phyloP scores from a whole-genome alignment of 2,888 invertebrate genomes.

The Tiliacea aurago region DNA sequence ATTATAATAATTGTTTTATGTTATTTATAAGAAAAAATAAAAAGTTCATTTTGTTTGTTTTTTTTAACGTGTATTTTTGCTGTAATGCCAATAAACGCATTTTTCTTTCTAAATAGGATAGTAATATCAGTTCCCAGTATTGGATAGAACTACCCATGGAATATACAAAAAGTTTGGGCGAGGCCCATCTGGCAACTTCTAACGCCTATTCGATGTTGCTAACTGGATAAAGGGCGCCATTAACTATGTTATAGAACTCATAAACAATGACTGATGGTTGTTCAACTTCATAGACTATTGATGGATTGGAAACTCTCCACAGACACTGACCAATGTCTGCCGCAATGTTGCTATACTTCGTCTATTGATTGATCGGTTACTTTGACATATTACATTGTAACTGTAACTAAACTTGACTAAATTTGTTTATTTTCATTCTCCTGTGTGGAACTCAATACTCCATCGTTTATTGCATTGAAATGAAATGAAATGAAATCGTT shows the following conservation, averaged over 20 bases:
- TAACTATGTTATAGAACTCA: neutral
- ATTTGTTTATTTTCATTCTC: neutral
- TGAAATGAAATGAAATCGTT: too few species aligned
- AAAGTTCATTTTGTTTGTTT: too few species aligned
- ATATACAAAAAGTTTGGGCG: neutral
- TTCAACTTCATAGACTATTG: slow-evolving; percentile 14
- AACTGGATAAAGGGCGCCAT: neutral
- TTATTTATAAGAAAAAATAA: too few species aligned
- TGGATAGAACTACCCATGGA: slow-evolving; percentile 6
- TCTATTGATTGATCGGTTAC: slow-evolving; percentile 32
- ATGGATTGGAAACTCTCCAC: slow-evolving; percentile 25
- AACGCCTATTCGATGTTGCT: neutral
- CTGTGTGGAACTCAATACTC: neutral
- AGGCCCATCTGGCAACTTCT: neutral
- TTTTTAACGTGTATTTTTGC: too few species aligned
- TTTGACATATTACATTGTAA: slow-evolving; percentile 6
- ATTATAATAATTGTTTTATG: too few species aligned
- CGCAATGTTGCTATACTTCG: slow-evolving; percentile 7
- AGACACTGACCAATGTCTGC: slow-evolving; percentile 11
- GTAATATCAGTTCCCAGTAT: slow-evolving; percentile 1
- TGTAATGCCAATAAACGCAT: too few species aligned
- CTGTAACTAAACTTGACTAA: neutral
- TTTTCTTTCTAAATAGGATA: too few species aligned
- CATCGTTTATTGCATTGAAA: neutral
- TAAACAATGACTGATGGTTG: slow-evolving; percentile 20